These are phyloP conservation scores for Chionodraco myersi DNA, from an alignment of 2,113 vertebrate species.

Conservation along the genomic window DNA sequence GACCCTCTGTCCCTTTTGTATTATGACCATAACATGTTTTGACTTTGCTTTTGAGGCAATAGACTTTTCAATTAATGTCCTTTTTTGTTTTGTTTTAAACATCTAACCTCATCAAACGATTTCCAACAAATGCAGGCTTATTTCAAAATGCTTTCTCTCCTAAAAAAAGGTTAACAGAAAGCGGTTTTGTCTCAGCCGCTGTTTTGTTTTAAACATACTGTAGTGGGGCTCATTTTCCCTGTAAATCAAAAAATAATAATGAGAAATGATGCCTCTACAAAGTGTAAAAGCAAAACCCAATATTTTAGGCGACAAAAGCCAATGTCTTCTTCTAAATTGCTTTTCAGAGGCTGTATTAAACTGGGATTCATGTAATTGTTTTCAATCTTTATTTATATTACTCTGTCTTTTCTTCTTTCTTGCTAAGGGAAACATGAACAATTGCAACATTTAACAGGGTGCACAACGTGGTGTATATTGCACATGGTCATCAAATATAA, in stretches of 20 bases:
- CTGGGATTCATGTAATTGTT: neutral
- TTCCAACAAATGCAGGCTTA: neutral
- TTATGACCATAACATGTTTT: neutral
- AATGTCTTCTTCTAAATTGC: neutral
- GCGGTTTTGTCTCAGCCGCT: neutral
- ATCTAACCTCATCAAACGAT: neutral
- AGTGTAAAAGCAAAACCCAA: neutral
- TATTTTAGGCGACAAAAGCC: neutral
- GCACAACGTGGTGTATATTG: neutral
- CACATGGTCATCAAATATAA: neutral
- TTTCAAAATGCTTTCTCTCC: neutral
- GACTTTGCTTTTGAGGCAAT: neutral
- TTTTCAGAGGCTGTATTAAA: neutral
- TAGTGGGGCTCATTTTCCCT: neutral
- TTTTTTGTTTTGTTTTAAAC: neutral
- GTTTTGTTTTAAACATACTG: neutral
- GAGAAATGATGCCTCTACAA: neutral
- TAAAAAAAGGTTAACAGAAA: neutral
- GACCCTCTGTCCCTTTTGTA: neutral
- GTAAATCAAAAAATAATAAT: neutral
- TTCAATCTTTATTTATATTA: neutral
- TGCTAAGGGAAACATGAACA: neutral
- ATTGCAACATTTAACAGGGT: neutral
- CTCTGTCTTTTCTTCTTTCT: neutral
- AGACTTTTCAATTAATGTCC: neutral